Base-by-base conservation (phyloP, 2,888 invertebrate species). In the Ferrisia virgata region DNA sequence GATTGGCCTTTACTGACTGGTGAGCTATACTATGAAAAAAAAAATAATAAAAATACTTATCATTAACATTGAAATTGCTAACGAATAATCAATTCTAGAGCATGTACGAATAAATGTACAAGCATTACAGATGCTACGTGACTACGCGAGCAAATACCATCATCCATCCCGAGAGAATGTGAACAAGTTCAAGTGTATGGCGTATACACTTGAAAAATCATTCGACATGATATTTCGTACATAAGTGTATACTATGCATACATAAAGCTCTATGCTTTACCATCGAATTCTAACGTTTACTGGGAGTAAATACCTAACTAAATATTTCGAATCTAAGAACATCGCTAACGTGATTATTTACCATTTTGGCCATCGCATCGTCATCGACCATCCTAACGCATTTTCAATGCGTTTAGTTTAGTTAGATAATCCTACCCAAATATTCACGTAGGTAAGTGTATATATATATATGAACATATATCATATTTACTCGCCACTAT, bases 1-100 rank as follows among this genome's bases (percentile, higher is more conserved):
- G 53, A 53, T 53, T 22, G 53, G 53, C 53, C 53, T 53, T 53
- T 53, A 53, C 53, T 47, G n/a, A 5, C 47, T 18, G 22, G 53
- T 22, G 2, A 22, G 6, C 1, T 53, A 22, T 9, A 22, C 53
- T 22, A 53, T 22, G 22, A 53, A 53, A 53, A n/a, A n/a, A n/a
- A n/a, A n/a, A n/a, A n/a, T n/a, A n/a, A n/a, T n/a, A n/a, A n/a
- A 53, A 53, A 53, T 53, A 53, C 53, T 53, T 53, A 53, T 53
- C 53, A 22, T 53, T 53, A 69, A 33, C 69, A 33, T 69, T 69
- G 69, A 69, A 69, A 69, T 69, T 13, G 69, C 69, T 31, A 33
- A 69, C 69, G 69, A 69, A 69, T 69, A 69, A 69, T 31, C 69
- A 31, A 69, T 69, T 69, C 69, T 9, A 69, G 69, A 69, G 69